These are phyloP conservation scores for Icerya purchasi DNA, from an alignment of 2,888 invertebrate genomes.

Conservation along the genomic window DNA sequence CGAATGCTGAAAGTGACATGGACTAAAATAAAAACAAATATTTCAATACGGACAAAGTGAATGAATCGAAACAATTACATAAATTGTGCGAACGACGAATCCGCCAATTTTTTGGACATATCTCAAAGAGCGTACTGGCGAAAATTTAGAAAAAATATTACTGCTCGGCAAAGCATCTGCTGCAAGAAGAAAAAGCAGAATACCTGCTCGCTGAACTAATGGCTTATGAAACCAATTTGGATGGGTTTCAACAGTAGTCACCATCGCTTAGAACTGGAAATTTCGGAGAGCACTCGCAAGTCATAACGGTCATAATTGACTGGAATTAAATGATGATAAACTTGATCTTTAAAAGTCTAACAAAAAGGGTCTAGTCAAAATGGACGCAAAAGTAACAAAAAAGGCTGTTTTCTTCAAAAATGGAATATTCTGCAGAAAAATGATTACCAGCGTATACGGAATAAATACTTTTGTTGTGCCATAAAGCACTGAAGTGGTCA, in stretches of 20 bases:
- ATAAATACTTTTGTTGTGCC: no score
- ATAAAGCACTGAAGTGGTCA: no score
- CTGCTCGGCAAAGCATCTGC: neutral
- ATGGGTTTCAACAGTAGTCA: neutral
- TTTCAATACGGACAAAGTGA: neutral
- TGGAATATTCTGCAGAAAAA: no score
- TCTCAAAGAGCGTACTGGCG: neutral
- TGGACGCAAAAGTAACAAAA: no score
- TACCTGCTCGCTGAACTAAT: neutral
- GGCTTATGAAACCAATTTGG: neutral
- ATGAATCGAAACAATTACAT: neutral
- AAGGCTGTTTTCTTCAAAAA: no score
- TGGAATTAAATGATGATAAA: neutral
- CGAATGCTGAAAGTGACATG: neutral
- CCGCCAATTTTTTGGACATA: neutral
- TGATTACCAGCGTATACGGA: no score
- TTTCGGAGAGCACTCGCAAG: neutral
- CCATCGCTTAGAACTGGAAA: neutral
- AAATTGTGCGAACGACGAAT: neutral
- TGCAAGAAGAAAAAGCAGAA: neutral
- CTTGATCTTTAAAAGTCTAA: no score
- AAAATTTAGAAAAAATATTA: neutral
- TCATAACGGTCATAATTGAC: neutral
- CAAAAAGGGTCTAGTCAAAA: no score
- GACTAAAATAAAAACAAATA: neutral